A percentile compares a stretch with the other conserved stretches of the same genome.
Conservation (phyloP, 2,888 invertebrate species). For the Spatulosminthurus flaviceps region DNA sequence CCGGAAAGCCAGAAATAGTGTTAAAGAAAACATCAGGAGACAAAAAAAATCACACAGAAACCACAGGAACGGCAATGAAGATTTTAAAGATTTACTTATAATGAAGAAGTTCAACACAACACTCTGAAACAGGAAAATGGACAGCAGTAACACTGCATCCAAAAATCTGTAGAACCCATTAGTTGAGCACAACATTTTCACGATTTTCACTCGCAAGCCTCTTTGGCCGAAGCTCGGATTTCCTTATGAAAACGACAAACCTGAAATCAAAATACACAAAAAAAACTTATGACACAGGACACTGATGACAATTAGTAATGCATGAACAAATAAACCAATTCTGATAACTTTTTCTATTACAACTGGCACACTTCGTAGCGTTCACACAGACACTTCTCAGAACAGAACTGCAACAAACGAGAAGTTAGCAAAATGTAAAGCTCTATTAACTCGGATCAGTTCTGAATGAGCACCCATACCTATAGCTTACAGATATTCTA, state of each 20-base stretch:
- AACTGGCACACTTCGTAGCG: no score
- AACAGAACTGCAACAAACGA: no score
- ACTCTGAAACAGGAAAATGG: constrained; percentile 59
- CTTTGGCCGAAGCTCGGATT: background rate
- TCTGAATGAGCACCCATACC: no score
- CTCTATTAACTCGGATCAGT: no score
- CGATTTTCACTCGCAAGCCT: background rate
- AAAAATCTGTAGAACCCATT: constrained; percentile 46
- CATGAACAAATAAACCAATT: no score
- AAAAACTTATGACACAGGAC: no score
- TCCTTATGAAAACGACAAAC: background rate
- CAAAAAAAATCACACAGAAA: constrained; percentile 60
- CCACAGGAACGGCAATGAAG: constrained; percentile 58
- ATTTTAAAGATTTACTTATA: constrained; percentile 50
- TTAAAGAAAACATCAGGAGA: constrained; percentile 55
- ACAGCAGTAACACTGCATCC: constrained; percentile 54
- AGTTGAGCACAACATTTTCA: constrained; percentile 54
- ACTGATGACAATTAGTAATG: no score
- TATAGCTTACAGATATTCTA: no score
- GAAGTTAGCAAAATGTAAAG: no score
- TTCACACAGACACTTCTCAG: no score
- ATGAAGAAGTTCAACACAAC: constrained; percentile 58
- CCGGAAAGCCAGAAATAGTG: constrained; percentile 54
- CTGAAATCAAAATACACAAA: background rate
- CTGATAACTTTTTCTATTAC: no score